Evolutionary conservation across 2,113 vertebrate species (phyloP).

Genomic region (Amphiprion percula): DNA sequence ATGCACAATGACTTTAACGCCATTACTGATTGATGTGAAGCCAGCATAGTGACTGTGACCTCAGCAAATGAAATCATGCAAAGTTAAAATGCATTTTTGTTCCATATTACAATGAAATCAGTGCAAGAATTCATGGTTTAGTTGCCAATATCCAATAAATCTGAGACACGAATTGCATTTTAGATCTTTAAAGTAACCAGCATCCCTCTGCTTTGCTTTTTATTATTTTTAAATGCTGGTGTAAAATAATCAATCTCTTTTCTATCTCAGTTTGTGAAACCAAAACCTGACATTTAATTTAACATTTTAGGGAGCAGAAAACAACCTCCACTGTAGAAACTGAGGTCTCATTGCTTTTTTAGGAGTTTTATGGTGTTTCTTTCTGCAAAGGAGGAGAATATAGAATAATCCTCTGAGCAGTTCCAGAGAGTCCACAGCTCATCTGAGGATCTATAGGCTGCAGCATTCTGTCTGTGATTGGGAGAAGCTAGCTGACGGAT

Average conservation of each 20-base stretch:
- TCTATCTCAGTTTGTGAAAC: not conserved
- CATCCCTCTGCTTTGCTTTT: not conserved
- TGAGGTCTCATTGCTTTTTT: not conserved
- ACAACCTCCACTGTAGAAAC: not conserved
- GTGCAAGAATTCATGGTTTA: too few species aligned
- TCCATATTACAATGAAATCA: too few species aligned
- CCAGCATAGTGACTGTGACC: too few species aligned
- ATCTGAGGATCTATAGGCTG: not conserved
- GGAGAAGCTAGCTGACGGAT: conserved; percentile 1
- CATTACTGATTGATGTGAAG: too few species aligned
- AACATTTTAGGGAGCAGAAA: not conserved
- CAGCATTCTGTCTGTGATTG: not conserved
- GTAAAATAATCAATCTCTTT: not conserved
- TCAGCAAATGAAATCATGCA: too few species aligned
- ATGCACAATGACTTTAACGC: too few species aligned
- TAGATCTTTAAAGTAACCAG: too few species aligned
- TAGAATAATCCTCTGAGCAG: conserved; percentile 3
- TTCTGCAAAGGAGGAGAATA: not conserved
- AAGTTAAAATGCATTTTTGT: too few species aligned
- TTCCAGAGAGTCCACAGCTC: not conserved
- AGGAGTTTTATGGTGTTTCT: not conserved
- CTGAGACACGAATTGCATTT: too few species aligned
- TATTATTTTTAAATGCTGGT: not conserved
- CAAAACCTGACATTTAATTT: not conserved
- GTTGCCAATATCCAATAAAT: too few species aligned